A percentile compares a stretch with the other conserved stretches of the same genome.
phyloP scores from a whole-genome alignment of 2,113 vertebrate genomes.

The Triplophysa tibetana region DNA sequence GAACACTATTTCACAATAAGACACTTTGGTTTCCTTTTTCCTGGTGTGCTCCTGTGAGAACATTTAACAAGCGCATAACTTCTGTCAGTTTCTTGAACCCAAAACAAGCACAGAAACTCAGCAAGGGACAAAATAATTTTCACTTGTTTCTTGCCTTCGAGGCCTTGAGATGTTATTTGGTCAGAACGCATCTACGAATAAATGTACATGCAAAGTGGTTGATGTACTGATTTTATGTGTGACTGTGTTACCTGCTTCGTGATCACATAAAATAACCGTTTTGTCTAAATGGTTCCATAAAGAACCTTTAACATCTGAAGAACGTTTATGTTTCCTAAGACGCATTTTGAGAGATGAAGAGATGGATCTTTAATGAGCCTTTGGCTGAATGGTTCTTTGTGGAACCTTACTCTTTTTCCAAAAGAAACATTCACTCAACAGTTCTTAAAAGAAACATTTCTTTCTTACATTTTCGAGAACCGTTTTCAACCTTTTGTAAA shows the following conservation, averaged over 20 bases:
- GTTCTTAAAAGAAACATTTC: too few species aligned
- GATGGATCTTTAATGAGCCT: too few species aligned
- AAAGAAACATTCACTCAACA: too few species aligned
- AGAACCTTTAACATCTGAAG: too few species aligned
- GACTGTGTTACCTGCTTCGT: neutral
- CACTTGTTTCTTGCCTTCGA: neutral
- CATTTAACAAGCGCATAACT: slow-evolving; percentile 31
- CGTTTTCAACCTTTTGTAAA: too few species aligned
- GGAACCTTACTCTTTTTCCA: too few species aligned
- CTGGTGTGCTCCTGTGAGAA: slow-evolving; percentile 35
- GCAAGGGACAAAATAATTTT: neutral
- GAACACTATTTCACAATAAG: slow-evolving; percentile 28
- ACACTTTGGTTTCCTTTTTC: slow-evolving; percentile 19
- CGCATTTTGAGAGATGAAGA: too few species aligned
- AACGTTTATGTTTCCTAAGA: too few species aligned
- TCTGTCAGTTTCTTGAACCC: slow-evolving; percentile 1
- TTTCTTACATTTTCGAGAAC: too few species aligned
- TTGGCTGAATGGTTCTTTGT: too few species aligned
- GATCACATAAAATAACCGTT: too few species aligned
- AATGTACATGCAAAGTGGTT: slow-evolving; percentile 4
- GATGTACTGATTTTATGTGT: neutral
- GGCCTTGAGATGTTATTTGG: neutral
- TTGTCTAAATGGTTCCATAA: too few species aligned
- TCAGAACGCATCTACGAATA: neutral
- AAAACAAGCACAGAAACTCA: neutral